Evolutionary conservation across 2,113 vertebrate genomes (phyloP).

Genomic region (Sinosuthora webbiana): DNA sequence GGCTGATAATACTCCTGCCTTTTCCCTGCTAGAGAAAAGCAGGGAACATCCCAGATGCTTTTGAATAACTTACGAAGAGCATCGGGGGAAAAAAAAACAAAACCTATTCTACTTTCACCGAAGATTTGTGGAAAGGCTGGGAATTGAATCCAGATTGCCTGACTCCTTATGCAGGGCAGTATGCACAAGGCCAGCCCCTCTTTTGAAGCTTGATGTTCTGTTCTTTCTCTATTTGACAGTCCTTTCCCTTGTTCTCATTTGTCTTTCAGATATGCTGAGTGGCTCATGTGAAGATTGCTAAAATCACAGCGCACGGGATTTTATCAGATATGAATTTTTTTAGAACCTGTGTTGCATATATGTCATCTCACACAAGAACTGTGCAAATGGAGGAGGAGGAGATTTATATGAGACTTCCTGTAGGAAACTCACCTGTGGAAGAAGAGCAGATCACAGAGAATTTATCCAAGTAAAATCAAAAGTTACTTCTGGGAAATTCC

Average conservation of each 20-base stretch:
- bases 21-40: neutral
- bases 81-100: neutral
- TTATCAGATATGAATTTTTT: neutral
- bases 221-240: constrained; percentile 56
- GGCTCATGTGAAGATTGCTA: neutral
- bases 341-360: neutral
- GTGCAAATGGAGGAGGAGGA: neutral
- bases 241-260: constrained; percentile 51
- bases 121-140: constrained; percentile 45
- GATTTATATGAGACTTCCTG: neutral
- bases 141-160: constrained; percentile 63
- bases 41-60: constrained; percentile 2
- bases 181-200: neutral
- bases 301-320: neutral
- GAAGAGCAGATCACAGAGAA: neutral
- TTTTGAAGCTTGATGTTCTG: constrained; percentile 48
- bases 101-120: neutral
- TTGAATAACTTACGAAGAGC: neutral
- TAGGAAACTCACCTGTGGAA: neutral
- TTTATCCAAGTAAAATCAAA: neutral
- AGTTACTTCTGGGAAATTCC: neutral
- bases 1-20: neutral
- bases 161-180: neutral
- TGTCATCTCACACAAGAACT: neutral
- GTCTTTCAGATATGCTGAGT: neutral